These are phyloP conservation scores for Ennomos erosarius DNA, from an alignment of 2,888 invertebrate species.

Conservation along the genomic window DNA sequence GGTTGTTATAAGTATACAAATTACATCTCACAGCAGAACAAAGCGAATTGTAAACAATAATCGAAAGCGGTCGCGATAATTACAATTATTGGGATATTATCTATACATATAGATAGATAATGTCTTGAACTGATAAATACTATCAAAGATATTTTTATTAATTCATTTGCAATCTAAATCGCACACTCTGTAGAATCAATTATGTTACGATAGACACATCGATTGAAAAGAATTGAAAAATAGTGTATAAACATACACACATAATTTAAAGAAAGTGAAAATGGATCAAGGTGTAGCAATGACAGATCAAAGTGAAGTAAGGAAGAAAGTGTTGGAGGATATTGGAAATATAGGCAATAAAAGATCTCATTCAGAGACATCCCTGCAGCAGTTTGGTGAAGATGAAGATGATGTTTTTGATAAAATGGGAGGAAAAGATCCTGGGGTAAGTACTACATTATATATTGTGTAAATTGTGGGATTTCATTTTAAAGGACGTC, in stretches of 20 bases:
- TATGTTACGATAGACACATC: conserved; percentile 26
- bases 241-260: too few relatives aligned
- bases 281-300: conserved; percentile 46
- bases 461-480: background rate
- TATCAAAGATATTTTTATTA: conserved; percentile 63
- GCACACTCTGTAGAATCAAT: conserved; percentile 50
- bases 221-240: conserved; percentile 25
- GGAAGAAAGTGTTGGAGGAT: conserved; percentile 63
- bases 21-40: conserved; percentile 21
- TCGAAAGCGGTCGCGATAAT: conserved; percentile 53
- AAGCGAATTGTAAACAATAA: conserved; percentile 36
- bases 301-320: conserved; percentile 53
- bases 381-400: conserved; percentile 67
- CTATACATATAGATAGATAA: conserved; percentile 43
- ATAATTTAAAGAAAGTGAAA: conserved; percentile 8
- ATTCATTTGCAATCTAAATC: conserved; percentile 74
- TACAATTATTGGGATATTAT: conserved; percentile 54
- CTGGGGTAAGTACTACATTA: conserved; percentile 62
- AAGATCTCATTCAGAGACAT: conserved; percentile 76
- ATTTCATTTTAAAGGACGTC: background rate
- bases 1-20: too few relatives aligned
- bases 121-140: conserved; percentile 60
- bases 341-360: conserved; percentile 70
- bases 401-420: conserved; percentile 52
- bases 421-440: conserved; percentile 50